These are phyloP conservation scores for Ornithoptera alexandrae DNA, from an alignment of 2,888 invertebrate species.

Conservation along the genomic window DNA sequence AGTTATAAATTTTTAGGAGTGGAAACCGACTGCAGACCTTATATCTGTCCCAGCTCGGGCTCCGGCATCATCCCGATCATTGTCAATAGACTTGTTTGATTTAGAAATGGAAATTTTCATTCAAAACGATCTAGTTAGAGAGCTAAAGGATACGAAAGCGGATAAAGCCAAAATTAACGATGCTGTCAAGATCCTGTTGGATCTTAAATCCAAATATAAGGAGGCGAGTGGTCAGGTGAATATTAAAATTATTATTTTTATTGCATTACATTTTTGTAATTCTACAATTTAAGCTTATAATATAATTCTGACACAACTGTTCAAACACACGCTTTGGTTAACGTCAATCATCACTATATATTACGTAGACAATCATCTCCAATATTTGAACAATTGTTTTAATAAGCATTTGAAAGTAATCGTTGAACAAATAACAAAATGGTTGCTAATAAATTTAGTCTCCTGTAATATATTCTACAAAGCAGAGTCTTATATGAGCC, in stretches of 20 bases:
- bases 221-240: slow-evolving; percentile 41
- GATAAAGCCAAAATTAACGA: slow-evolving; percentile 74
- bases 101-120: slow-evolving; percentile 69
- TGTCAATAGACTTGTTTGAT: slow-evolving; percentile 33
- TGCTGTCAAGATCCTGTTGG: slow-evolving; percentile 79
- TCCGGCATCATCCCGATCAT: slow-evolving; percentile 7
- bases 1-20: slow-evolving; percentile 59
- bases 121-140: slow-evolving; percentile 84
- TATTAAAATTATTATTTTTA: slow-evolving; percentile 2
- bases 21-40: slow-evolving; percentile 51
- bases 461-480: too few relatives aligned
- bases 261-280: background rate
- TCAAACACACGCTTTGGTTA: background rate
- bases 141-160: slow-evolving; percentile 84
- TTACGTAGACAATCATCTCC: background rate
- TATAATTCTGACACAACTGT: background rate
- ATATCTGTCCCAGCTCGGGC: slow-evolving; percentile 25
- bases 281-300: background rate
- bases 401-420: too few relatives aligned
- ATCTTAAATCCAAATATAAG: slow-evolving; percentile 88
- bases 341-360: background rate
- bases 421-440: too few relatives aligned
- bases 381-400: background rate
- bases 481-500: too few relatives aligned
- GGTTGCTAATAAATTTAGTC: too few relatives aligned